Evolutionary conservation across 2,113 vertebrate species (phyloP).

Genomic region (Columba livia): DNA sequence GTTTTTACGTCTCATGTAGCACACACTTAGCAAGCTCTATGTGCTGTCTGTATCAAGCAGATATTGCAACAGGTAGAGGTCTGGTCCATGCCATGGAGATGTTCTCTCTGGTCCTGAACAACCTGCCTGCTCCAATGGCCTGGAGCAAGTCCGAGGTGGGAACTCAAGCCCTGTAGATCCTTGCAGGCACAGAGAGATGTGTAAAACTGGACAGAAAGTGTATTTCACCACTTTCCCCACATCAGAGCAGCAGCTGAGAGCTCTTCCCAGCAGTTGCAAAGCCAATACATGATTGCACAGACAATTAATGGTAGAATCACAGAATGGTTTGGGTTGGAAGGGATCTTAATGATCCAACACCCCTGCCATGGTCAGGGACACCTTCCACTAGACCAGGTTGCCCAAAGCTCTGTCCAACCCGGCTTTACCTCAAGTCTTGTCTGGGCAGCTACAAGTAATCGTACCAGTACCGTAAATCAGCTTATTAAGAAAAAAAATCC

Average conservation of each 20-base stretch:
- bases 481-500: too few species aligned
- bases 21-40: not conserved
- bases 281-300: not conserved
- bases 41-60: not conserved
- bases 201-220: not conserved
- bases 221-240: not conserved
- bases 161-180: not conserved
- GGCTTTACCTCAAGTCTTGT: too few species aligned
- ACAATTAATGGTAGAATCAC: not conserved
- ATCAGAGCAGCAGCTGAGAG: not conserved
- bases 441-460: too few species aligned
- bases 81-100: not conserved
- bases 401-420: too few species aligned
- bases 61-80: not conserved
- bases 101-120: not conserved
- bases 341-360: too few species aligned
- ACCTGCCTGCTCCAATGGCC: not conserved
- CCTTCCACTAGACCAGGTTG: too few species aligned
- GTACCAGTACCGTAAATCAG: too few species aligned
- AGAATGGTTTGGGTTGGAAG: too few species aligned
- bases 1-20: not conserved
- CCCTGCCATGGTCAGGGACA: too few species aligned
- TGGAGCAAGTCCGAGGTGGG: not conserved
- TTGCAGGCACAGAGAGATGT: not conserved
- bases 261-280: not conserved